Evolutionary conservation across 2,797 vertebrate species (phyloP), one percentile per base, ranked within the genome.

Genomic region (Onychomys arenicola): DNA sequence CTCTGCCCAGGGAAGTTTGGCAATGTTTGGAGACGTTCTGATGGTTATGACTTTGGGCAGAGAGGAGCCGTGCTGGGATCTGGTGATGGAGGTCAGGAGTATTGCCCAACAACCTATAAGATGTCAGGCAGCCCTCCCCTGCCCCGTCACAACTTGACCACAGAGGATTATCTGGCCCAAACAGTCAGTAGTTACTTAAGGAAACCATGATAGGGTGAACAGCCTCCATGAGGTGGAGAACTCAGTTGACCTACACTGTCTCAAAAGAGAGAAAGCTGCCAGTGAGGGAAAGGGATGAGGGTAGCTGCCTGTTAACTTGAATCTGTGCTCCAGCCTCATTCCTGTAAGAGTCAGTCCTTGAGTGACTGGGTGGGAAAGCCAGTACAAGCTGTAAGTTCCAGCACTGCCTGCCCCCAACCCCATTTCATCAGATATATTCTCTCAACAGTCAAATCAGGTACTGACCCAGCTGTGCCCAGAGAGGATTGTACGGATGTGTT

Each of bases 401-500:
- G 75, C n/a, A 5, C n/a, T n/a, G n/a, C n/a, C n/a, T n/a, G n/a
- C 5, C 71, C 23, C 37, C 10, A 10, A 16, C 5, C 32, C 89
- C 6, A 52, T 11, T 80, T 57, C 12, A 19, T 49, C 55, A 80
- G 43, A 75, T 0, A 46, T 5, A 40, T 46, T 57, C 94, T 95
- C 37, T 2, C 40, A 67, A 40, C 0, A 49, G n/a, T 27, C 52
- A 57, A 37, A 21, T 57, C n/a, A 95, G 43, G 46, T 96, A 99
- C 99, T 98, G 82, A 99, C 99, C 99, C 93, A 99, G 98, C 89
- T 99, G 99, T 75, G 99, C 99, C 99, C 99, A 99, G 82, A 99
- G 98, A 89, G 99, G 99, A 92, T 99, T 99, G 77, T 99, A 99
- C 0, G 99, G 99, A 89, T 99, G 99, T 5, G 99, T 99, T 97